Evolutionary conservation across 2,888 invertebrate species (phyloP), one percentile per base, ranked within the genome.

Genomic region (Parascotia fuliginaria): DNA sequence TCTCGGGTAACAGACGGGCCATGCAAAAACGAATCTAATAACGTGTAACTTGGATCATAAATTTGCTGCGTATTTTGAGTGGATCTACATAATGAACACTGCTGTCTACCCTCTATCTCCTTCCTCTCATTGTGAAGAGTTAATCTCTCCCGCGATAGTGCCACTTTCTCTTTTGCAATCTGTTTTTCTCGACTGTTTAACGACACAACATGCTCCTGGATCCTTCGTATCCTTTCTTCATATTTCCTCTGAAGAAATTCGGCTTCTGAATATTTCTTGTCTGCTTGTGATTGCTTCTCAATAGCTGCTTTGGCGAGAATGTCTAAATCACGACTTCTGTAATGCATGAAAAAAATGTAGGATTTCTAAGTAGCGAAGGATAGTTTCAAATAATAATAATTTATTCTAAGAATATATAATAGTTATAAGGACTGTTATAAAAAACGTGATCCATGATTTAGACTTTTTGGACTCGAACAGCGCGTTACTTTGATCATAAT

Each of bases 161-260:
- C 82, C 0, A 94, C 92, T 75, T 94, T 94, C 64, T 94, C 94
- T 73, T 89, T 93, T 0, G 94, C 93, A 28, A 94, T 88, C 60
- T 93, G 93, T 64, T 94, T 94, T 57, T 94, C 94, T 63, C 94
- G 87, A 9, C 79, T 73, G 13, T 93, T 91, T 12, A 94, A 67
- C 0, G 93, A 92, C 2, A 90, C 81, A 1, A 93, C 89, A 53
- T 94, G 94, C 52, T 89, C 92, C 73, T 94, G 94, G 27, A 94
- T 86, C 36, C 93, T 87, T 34, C 92, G 81, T 49, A 94, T 87
- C 60, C 93, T 83, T 37, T 94, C 93, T 67, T 94, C 94, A 62
- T 93, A 94, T 71, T 92, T 93, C 11, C 81, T 77, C 68, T 94
- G 88, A 0, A 93, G 82, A 38, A 87, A 89, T 70, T 93, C 93